A percentile compares a stretch with the other conserved stretches of the same genome.
phyloP scores from a whole-genome alignment of 2,113 vertebrate genomes.

The Felis catus region F.catus_Fca126_mat1.0 CM031413.1:124753001-124753500 shows the following conservation, averaged over 20 bases:
- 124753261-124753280: constrained; percentile 25
- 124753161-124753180: not conserved
- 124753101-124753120: not conserved
- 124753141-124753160: not conserved
- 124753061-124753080: not conserved
- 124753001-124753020: not conserved
- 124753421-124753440: not conserved
- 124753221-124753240: not conserved
- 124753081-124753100: fast-evolving
- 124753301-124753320: constrained; percentile 38
- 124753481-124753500: constrained; percentile 57
- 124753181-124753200: not conserved
- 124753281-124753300: constrained; percentile 34
- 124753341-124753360: not conserved
- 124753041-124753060: not conserved
- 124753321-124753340: not conserved
- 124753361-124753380: constrained; percentile 32
- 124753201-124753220: constrained; percentile 35
- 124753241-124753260: not conserved
- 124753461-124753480: constrained; percentile 63
- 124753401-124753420: not conserved
- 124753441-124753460: constrained; percentile 53
- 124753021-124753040: not conserved
- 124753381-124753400: not conserved
- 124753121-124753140: not conserved